Conservation (phyloP, 1,140 invertebrate genomes). For the Bombus impatiens region DNA sequence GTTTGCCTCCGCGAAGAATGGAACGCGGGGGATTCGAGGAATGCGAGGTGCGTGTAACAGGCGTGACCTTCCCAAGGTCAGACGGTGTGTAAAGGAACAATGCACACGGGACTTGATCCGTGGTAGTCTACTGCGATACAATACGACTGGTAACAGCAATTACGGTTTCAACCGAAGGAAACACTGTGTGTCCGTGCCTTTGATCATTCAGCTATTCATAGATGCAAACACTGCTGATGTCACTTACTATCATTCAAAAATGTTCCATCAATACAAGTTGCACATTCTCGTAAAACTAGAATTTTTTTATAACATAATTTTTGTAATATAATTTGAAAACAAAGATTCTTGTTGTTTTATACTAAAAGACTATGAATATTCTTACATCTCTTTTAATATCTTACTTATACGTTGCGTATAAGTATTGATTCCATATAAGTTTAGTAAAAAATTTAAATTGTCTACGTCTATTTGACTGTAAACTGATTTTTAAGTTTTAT, state of each 20-base stretch:
- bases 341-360: neutral
- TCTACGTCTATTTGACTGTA: neutral
- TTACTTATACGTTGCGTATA: neutral
- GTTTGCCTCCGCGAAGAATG: conserved; percentile 43
- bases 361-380: neutral
- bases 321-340: neutral
- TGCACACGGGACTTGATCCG: conserved; percentile 54
- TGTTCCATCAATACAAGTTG: neutral
- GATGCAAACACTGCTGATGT: neutral
- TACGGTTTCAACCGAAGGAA: conserved; percentile 21
- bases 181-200: neutral
- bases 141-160: conserved; percentile 32
- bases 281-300: neutral
- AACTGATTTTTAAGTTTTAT: neutral
- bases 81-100: conserved; percentile 71
- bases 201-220: neutral
- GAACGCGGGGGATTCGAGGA: conserved; percentile 56
- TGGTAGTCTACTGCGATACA: conserved; percentile 40
- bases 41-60: conserved; percentile 63
- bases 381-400: neutral
- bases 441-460: neutral
- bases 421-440: neutral
- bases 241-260: neutral
- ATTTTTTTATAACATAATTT: neutral
- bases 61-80: conserved; percentile 78